phyloP scores from a whole-genome alignment of 1,140 invertebrate species.

The Gonatopus flavifemur region DNA sequence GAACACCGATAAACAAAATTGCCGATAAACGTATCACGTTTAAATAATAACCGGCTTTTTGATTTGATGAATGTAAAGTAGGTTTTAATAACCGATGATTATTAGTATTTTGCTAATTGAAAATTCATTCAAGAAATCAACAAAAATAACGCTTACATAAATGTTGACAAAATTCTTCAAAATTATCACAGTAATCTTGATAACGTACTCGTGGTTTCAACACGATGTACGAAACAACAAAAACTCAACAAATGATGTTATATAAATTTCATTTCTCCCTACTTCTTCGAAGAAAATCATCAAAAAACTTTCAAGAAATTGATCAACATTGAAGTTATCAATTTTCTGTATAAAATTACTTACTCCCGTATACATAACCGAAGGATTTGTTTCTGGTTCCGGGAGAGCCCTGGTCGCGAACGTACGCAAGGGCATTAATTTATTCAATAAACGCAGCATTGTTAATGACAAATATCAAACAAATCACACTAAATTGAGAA shows the following conservation, averaged over 20 bases:
- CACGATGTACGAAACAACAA: no score
- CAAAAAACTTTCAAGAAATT: constrained; percentile 9
- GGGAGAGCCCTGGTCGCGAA: constrained; percentile 58
- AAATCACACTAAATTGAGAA: no score
- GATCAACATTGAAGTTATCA: constrained; percentile 3
- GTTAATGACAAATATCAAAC: constrained; percentile 8
- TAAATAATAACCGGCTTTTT: no score
- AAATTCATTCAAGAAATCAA: no score
- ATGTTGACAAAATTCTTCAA: no score
- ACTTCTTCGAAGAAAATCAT: constrained; percentile 4
- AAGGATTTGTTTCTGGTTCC: constrained; percentile 61
- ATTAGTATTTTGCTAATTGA: no score
- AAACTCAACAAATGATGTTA: constrained; percentile 11
- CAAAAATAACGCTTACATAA: no score
- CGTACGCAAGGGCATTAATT: constrained; percentile 51
- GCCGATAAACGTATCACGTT: no score
- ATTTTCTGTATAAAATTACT: constrained; percentile 38
- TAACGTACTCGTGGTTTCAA: neutral
- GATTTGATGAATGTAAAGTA: no score
- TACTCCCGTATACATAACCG: constrained; percentile 69
- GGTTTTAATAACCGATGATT: no score
- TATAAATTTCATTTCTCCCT: constrained; percentile 6
- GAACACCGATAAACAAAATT: no score
- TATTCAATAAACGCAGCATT: constrained; percentile 39
- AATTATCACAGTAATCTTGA: neutral